Percentiles rank a stretch among this genome's conserved stretches.
Conservation (phyloP, 2,797 vertebrate genomes). For the Tangara arthus region DNA sequence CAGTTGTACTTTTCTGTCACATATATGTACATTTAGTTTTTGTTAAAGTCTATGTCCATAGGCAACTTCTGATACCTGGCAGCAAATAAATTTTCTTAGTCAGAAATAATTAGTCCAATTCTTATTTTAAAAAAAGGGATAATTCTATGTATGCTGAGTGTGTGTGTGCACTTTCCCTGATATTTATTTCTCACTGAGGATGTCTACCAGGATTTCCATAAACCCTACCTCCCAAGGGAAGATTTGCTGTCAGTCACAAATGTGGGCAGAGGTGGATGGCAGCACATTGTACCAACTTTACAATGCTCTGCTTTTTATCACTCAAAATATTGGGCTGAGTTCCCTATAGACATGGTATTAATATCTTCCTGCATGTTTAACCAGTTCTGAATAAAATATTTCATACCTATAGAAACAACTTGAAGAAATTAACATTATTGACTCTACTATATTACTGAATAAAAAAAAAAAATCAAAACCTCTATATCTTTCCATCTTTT, state of each 20-base stretch:
- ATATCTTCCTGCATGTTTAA: neutral
- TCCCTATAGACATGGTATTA: neutral
- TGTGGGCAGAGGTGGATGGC: neutral
- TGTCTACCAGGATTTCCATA: neutral
- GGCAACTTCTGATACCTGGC: neutral
- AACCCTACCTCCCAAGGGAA: neutral
- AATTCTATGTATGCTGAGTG: neutral
- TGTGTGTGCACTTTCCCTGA: accelerated
- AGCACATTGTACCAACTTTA: neutral
- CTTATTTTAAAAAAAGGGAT: neutral
- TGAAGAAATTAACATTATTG: neutral
- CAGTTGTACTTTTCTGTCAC: neutral
- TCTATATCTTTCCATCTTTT: neutral
- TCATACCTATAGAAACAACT: neutral
- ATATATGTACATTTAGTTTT: neutral
- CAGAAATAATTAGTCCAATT: neutral
- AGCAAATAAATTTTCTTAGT: neutral
- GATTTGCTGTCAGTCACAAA: neutral
- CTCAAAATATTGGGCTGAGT: neutral
- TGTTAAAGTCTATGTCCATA: neutral
- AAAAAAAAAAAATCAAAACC: neutral
- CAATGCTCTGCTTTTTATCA: neutral
- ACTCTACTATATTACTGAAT: neutral
- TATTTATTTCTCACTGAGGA: neutral
- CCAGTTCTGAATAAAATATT: neutral